These are phyloP conservation scores for Brachyptera putata DNA, from an alignment of 2,888 invertebrate genomes.

Conservation along the genomic window DNA sequence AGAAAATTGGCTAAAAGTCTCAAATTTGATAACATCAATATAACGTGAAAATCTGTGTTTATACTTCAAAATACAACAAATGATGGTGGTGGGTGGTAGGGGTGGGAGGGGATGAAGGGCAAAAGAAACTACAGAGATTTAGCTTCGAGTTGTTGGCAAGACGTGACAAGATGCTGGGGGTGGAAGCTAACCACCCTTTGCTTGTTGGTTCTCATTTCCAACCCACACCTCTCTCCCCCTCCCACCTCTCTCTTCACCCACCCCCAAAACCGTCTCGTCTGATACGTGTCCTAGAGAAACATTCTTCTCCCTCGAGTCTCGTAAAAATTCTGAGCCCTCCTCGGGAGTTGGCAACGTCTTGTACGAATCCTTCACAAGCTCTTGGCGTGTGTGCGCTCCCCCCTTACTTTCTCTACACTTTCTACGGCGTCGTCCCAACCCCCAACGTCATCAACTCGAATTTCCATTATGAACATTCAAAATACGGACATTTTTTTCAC, in stretches of 20 bases:
- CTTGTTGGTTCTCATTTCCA: slow-evolving; percentile 13
- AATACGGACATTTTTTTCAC: too few species aligned
- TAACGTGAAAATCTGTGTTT: slow-evolving; percentile 9
- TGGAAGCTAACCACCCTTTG: neutral
- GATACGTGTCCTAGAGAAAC: neutral
- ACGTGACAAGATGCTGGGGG: slow-evolving; percentile 19
- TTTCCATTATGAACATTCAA: too few species aligned
- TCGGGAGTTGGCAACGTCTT: slow-evolving; percentile 7
- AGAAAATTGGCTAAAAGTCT: slow-evolving; percentile 15
- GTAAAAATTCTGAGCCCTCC: slow-evolving; percentile 20
- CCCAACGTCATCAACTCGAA: too few species aligned
- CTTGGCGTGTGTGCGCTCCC: too few species aligned
- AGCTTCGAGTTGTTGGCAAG: slow-evolving; percentile 18
- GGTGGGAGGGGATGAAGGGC: neutral
- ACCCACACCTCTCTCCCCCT: too few species aligned
- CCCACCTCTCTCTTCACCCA: neutral
- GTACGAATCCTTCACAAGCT: neutral
- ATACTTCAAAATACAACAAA: neutral
- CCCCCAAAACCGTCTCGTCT: slow-evolving; percentile 6
- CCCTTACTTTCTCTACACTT: too few species aligned
- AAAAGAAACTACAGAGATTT: slow-evolving; percentile 11
- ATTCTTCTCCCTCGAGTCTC: slow-evolving; percentile 13
- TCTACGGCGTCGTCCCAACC: too few species aligned
- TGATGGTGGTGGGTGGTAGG: neutral
- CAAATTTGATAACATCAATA: slow-evolving; percentile 13